Percentiles rank a stretch among this genome's conserved stretches.
These are phyloP conservation scores for Nestor notabilis DNA, from an alignment of 2,113 vertebrate genomes.

Conservation along the genomic window DNA sequence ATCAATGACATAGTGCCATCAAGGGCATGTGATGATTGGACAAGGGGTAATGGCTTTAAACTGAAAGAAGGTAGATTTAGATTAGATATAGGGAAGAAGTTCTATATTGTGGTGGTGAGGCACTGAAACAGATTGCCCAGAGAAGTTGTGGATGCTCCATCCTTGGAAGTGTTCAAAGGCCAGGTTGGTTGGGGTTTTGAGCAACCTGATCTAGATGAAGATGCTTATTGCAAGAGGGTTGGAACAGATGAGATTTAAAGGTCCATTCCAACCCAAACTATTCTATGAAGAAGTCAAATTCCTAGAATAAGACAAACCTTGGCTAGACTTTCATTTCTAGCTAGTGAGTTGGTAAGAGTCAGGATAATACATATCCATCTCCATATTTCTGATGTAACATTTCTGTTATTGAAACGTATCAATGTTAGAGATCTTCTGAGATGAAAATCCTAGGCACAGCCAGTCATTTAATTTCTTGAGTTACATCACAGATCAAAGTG, in stretches of 20 bases:
- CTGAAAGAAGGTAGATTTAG: background rate
- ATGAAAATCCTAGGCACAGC: background rate
- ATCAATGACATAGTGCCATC: background rate
- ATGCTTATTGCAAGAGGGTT: background rate
- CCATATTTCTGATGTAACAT: background rate
- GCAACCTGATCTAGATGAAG: background rate
- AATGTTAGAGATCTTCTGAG: background rate
- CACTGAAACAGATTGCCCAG: background rate
- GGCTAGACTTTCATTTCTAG: background rate
- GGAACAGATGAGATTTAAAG: background rate
- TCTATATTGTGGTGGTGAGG: background rate
- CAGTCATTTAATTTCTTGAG: background rate
- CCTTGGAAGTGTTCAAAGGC: background rate
- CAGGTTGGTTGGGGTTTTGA: background rate
- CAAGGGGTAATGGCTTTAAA: background rate
- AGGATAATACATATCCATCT: background rate
- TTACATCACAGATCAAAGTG: background rate
- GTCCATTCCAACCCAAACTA: background rate
- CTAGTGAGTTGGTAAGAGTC: background rate
- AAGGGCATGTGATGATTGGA: background rate
- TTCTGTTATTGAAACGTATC: background rate
- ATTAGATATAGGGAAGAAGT: background rate
- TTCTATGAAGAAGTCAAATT: background rate
- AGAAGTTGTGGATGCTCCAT: background rate
- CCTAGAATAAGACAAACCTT: background rate